These are phyloP conservation scores for Lordiphosa andalusiaca DNA, from an alignment of 2,888 invertebrate species.

Conservation along the genomic window DNA sequence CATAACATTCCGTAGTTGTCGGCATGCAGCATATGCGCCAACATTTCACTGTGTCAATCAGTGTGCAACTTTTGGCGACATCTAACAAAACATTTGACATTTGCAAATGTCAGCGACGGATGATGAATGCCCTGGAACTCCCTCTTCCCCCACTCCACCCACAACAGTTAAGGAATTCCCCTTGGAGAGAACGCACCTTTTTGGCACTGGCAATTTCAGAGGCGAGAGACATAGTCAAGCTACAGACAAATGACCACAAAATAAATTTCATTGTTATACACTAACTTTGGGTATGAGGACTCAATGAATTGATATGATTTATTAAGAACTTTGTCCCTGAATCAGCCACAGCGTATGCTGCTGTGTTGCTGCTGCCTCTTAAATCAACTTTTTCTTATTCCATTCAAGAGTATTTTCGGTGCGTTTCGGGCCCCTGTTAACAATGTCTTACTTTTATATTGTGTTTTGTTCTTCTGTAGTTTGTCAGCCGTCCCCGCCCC, in stretches of 20 bases:
- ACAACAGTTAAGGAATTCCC: background rate
- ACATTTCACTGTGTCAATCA: conserved; percentile 65
- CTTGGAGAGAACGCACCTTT: conserved; percentile 24
- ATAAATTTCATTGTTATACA: conserved; percentile 30
- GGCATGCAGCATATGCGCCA: conserved; percentile 52
- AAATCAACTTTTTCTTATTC: no score
- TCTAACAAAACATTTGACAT: conserved; percentile 60
- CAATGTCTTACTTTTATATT: conserved; percentile 18
- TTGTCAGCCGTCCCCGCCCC: conserved; percentile 5
- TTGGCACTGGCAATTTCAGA: conserved; percentile 25
- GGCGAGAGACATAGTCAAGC: conserved; percentile 29
- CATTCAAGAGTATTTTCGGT: no score
- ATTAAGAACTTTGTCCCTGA: no score
- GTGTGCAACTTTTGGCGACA: conserved; percentile 58
- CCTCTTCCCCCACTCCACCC: background rate
- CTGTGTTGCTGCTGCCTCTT: no score
- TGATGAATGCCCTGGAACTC: conserved; percentile 51
- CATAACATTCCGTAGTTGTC: conserved; percentile 51
- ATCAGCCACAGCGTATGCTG: no score
- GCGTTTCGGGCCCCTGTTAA: background rate
- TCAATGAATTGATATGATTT: no score
- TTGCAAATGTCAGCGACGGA: conserved; percentile 53
- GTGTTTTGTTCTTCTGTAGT: conserved; percentile 22
- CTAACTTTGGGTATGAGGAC: background rate
- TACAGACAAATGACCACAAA: conserved; percentile 44